Base-by-base conservation (phyloP, 2,113 vertebrate genomes). In the Pseudorasbora parva region DNA sequence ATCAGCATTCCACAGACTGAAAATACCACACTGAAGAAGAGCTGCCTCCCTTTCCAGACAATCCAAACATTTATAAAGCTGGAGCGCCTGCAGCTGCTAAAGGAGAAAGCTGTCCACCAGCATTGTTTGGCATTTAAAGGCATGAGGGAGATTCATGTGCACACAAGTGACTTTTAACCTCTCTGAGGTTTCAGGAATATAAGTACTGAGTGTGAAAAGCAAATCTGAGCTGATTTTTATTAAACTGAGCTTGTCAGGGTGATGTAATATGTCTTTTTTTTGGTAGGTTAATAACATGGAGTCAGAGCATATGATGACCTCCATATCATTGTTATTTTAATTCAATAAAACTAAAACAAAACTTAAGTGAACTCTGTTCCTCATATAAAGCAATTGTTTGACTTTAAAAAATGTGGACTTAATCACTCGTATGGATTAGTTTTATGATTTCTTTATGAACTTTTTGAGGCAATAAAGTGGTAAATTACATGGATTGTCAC, bases 1-100 rank as follows among this genome's bases (percentile, higher is more conserved):
- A 57, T 51, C 37, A 84, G 37, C 74, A 45, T 30, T 77, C 72
- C 64, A 37, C 72, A 19, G 4, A 78, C 21, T 56, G 59, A 66
- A 77, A 57, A 43, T 14, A 59, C 6, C 37, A 23, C 82, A 23
- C 64, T 84, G 23, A 78, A 45, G 37, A 56, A 27, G n/a, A 69
- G 74, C 74, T 47, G 75, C 75, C 21, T 72, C n/a, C 73, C 75
- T 47, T 60, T 84, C 54, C 64, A 84, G 64, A 66, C 23, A 78
- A 78, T 84, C 62, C 37, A 78, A 78, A 79, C 83, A 84, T 84
- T 78, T 84, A 77, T n/a, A 71, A 78, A 84, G 47, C 23, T 76
- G 25, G 74, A 78, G 47, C n/a, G 62, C 30, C 17, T 27, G 27
- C 82, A 78, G 74, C 33, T 47, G 74, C 74, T 56, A 57, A 71